Conservation (phyloP, 2,113 vertebrate genomes). For the Mohoua ochrocephala region DNA sequence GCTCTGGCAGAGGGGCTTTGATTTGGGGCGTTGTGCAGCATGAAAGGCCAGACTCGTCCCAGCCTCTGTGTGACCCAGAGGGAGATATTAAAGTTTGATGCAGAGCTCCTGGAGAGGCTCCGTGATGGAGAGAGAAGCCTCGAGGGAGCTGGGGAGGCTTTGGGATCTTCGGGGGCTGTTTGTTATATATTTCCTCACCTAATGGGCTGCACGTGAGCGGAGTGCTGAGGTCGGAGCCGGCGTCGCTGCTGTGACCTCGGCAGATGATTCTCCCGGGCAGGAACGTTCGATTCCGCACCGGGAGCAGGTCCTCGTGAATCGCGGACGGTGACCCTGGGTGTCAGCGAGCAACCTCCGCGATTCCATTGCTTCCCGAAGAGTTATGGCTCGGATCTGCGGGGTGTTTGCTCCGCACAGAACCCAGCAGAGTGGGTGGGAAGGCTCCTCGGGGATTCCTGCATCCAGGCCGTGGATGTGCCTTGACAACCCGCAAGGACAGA, state of each 20-base stretch:
- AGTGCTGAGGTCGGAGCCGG: background rate
- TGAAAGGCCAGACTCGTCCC: slow-evolving; percentile 5
- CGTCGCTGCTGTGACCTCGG: background rate
- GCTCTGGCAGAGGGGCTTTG: slow-evolving; percentile 9
- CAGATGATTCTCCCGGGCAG: background rate
- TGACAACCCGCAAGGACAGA: background rate
- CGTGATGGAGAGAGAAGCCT: background rate
- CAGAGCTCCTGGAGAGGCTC: slow-evolving; percentile 5
- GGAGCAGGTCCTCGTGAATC: background rate
- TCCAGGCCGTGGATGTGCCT: background rate
- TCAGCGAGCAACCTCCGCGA: background rate
- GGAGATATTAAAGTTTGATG: slow-evolving; percentile 37
- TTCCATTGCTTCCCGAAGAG: background rate
- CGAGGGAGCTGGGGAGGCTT: background rate
- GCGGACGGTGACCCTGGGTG: background rate
- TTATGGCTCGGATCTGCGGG: background rate
- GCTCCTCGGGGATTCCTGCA: background rate
- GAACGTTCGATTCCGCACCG: background rate
- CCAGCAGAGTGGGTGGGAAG: background rate
- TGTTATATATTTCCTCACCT: background rate
- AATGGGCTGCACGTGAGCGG: background rate
- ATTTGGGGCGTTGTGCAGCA: background rate
- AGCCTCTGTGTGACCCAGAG: slow-evolving; percentile 10
- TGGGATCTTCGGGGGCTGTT: background rate
- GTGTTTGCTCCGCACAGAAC: background rate